Percentiles rank a stretch among this genome's conserved stretches.
Evolutionary conservation across 1,140 invertebrate species (phyloP).

Genomic region (Hycleus phaleratus): DNA sequence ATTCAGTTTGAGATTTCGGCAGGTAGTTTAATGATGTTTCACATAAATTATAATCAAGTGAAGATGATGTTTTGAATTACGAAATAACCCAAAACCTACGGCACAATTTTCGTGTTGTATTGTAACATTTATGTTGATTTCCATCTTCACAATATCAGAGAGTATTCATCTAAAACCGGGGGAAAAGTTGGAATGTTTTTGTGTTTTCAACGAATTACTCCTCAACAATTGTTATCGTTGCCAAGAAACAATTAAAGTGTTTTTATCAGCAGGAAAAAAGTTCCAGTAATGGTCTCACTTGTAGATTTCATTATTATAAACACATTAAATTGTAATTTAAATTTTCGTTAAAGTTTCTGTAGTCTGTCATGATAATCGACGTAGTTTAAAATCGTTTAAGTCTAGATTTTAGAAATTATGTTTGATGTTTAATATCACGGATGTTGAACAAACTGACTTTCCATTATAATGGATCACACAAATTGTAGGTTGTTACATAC

Average conservation of each 20-base stretch:
- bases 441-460: slow-evolving; percentile 4
- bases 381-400: slow-evolving; percentile 16
- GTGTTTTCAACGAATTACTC: too few species aligned
- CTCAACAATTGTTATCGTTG: too few species aligned
- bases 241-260: too few species aligned
- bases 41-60: slow-evolving; percentile 20
- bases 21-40: slow-evolving; percentile 15
- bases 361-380: not conserved
- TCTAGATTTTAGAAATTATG: slow-evolving; percentile 13
- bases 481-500: too few species aligned
- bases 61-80: slow-evolving; percentile 16
- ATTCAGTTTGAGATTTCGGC: slow-evolving; percentile 17
- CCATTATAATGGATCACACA: not conserved
- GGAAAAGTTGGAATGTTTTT: slow-evolving; percentile 1
- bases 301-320: slow-evolving; percentile 14
- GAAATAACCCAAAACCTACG: not conserved
- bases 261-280: too few species aligned
- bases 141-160: too few species aligned
- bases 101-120: too few species aligned
- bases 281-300: too few species aligned
- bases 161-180: not conserved
- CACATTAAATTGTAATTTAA: slow-evolving; percentile 16
- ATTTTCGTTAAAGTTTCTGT: slow-evolving; percentile 1
- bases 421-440: slow-evolving; percentile 16
- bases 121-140: too few species aligned